Conservation (phyloP, 1,140 invertebrate genomes). For the Thalassaphorura encarpata region DNA sequence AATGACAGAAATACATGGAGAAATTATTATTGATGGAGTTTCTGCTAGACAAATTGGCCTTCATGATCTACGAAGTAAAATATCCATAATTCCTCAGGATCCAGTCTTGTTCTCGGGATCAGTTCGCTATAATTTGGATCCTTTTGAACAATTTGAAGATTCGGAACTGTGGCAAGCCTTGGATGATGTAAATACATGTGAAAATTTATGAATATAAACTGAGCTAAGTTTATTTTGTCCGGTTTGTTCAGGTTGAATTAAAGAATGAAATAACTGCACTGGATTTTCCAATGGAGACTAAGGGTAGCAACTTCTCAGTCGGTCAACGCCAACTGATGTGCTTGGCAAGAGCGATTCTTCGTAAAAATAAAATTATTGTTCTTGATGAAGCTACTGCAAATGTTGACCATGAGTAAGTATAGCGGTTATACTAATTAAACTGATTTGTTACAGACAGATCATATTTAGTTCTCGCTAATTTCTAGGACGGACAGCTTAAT, state of each 20-base stretch:
- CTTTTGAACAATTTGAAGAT: slow-evolving; percentile 46
- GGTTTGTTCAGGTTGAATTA: slow-evolving; percentile 36
- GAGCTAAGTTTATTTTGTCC: slow-evolving; percentile 32
- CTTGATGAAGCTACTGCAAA: slow-evolving; percentile 83
- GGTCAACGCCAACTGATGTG: slow-evolving; percentile 78
- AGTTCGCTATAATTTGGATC: slow-evolving; percentile 52
- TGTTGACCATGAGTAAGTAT: slow-evolving; percentile 52
- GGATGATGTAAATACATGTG: slow-evolving; percentile 46
- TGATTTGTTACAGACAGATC: not conserved
- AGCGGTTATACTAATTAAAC: not conserved
- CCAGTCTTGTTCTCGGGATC: slow-evolving; percentile 51
- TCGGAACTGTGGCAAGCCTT: slow-evolving; percentile 50
- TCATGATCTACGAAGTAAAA: slow-evolving; percentile 31
- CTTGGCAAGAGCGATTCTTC: slow-evolving; percentile 66
- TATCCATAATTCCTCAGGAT: slow-evolving; percentile 64
- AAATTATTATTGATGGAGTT: too few species aligned
- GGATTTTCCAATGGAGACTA: slow-evolving; percentile 46
- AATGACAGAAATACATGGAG: too few species aligned
- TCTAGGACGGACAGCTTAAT: slow-evolving; percentile 55
- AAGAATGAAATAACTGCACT: slow-evolving; percentile 31
- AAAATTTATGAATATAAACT: slow-evolving; percentile 47
- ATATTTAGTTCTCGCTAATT: not conserved
- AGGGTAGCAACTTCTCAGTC: slow-evolving; percentile 68
- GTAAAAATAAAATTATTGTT: slow-evolving; percentile 68
- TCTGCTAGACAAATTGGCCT: too few species aligned